Base-by-base conservation (phyloP, 1,140 invertebrate species). In the Hylaeus volcanicus region DNA sequence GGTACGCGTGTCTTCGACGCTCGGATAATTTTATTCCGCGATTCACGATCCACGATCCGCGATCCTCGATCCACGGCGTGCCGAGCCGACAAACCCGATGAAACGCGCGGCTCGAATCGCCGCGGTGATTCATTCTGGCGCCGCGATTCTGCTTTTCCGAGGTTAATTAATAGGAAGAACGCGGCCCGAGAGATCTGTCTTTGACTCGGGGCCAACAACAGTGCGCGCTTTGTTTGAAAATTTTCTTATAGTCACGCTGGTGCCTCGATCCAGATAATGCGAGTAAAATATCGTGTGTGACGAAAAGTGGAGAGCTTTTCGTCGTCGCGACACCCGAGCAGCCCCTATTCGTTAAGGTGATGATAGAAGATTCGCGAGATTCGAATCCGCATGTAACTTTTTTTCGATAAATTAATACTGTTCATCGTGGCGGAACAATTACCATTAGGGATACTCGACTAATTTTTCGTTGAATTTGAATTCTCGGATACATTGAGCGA, bases 111-210 rank as follows among this genome's bases (percentile, higher is more conserved):
- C 41, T 43, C 48, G 37, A 14, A 58, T 68, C 72, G 65, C 45
- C 15, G 51, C 55, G 55, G 55, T 87, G 84, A 86, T 86, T 87
- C 85, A 86, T 81, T 53, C 81, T 74, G 85, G 85, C 85, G 85
- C 84, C 85, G 81, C n/a, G 84, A 87, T 86, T 87, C 85, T 79
- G 84, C 85, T 81, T 83, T 83, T 80, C 85, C 81, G 84, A 78
- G 56, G 84, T 86, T 86, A 78, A 86, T 86, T 83, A 81, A 86
- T 80, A 60, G 76, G 58, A 79, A 78, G 74, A 86, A 74, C 74
- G 84, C 71, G 60, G 39, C 55, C 55, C 74, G 74, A 65, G 69
- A 72, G 65, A 37, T 80, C 37, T 63, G 55, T 55, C 61, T 75
- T 81, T 58, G 75, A 75, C 58, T 63, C 71, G 70, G 51, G 60